Evolutionary conservation across 2,113 vertebrate genomes (phyloP), one percentile per base, ranked within the genome.

Genomic region (Chionis minor): DNA sequence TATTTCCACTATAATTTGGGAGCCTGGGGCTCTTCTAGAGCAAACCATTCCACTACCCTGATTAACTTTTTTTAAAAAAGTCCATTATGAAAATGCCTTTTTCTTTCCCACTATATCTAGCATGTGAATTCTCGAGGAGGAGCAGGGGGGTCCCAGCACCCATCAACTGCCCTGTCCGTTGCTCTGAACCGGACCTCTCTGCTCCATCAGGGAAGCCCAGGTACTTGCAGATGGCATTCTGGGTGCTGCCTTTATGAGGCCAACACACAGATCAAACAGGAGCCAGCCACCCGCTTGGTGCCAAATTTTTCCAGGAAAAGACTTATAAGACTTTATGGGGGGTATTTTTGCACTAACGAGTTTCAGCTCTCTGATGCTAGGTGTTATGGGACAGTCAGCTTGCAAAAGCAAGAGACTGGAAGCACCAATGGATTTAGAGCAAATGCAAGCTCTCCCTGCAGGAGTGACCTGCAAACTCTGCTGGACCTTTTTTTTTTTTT

Each of bases 271-370:
- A 83, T 91, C 52, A 58, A 75, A 94, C 75, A 75, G 70, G 95
- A 94, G 94, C 96, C 83, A 96, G 96, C 93, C 65, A 75, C 95
- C 70, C 51, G 88, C 91, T 97, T 93, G 96, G 98, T 98, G 98
- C 98, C 98, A 98, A 98, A 97, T 90, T 94, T 95, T 91, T 88
- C 90, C 49, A 67, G 90, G 86, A 75, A 24, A 74, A 96, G 67
- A 94, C 69, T 87, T 47, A 19, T 42, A 89, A 96, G 90, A 81
- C 55, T 67, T 66, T 2, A n/a, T 42, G 24, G 73, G 81, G 59
- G 51, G 32, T 85, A 73, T 92, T 93, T 95, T 97, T 96, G 94
- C 97, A 98, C 98, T 98, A 75, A 98, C 91, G 78, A 89, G 22
- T 88, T 96, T 95, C 82, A 89, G 79, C 82, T 90, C 86, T 97